Conservation (phyloP, 2,888 invertebrate genomes). For the Galerucella nymphaeae region DNA sequence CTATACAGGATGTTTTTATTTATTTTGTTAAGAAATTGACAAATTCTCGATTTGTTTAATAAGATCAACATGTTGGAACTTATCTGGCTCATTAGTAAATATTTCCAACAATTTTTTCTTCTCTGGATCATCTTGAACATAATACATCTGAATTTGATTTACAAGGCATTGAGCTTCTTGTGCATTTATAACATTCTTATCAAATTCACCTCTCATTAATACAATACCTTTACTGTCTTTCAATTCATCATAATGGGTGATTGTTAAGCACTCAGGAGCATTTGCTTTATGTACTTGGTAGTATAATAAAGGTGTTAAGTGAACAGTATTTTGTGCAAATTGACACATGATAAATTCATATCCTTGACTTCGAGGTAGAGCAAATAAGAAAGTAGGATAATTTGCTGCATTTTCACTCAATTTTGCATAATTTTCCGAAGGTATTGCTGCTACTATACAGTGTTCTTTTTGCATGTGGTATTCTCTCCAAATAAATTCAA, state of each 20-base stretch:
- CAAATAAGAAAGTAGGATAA: conserved; percentile 80
- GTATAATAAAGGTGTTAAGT: conserved; percentile 86
- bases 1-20: conserved; percentile 4
- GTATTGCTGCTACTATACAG: conserved; percentile 77
- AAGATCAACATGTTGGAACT: conserved; percentile 86
- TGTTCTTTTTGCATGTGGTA: conserved; percentile 81
- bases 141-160: conserved; percentile 88
- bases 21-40: conserved; percentile 45
- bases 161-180: conserved; percentile 88
- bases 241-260: conserved; percentile 83
- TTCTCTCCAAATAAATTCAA: conserved; percentile 81
- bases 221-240: conserved; percentile 77
- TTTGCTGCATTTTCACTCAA: conserved; percentile 70
- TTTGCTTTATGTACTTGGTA: conserved; percentile 91
- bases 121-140: conserved; percentile 73
- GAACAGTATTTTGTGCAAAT: conserved; percentile 76
- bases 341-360: conserved; percentile 89
- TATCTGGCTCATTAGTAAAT: conserved; percentile 78
- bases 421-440: conserved; percentile 69
- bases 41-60: conserved; percentile 79
- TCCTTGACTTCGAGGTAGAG: conserved; percentile 83
- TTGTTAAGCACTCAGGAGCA: conserved; percentile 86
- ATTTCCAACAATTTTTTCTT: conserved; percentile 73
- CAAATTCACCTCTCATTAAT: conserved; percentile 88
- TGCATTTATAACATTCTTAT: conserved; percentile 78